phyloP scores from a whole-genome alignment of 2,888 invertebrate genomes.

The Neocrepidodera transversa region DNA sequence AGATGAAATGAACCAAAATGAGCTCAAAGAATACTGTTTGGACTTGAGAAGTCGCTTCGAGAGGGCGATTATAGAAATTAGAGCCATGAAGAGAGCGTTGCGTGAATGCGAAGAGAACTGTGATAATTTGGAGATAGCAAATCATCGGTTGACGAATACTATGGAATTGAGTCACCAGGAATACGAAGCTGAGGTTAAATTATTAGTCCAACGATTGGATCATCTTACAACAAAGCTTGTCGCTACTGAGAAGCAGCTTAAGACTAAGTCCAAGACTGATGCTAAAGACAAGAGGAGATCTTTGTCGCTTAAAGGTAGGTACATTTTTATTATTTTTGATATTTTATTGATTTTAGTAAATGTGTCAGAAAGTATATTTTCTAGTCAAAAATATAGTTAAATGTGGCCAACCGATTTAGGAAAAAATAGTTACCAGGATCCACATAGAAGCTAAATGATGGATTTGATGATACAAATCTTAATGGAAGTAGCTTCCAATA shows the following conservation, averaged over 20 bases:
- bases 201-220: constrained; percentile 84
- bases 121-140: constrained; percentile 81
- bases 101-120: constrained; percentile 81
- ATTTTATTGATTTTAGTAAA: no score
- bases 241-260: constrained; percentile 81
- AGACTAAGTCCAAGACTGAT: constrained; percentile 82
- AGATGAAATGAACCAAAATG: constrained; percentile 75
- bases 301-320: constrained; percentile 76
- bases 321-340: neutral
- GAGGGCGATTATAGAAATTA: constrained; percentile 83
- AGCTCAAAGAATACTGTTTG: constrained; percentile 80
- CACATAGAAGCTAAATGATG: neutral
- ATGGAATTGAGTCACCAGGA: constrained; percentile 70
- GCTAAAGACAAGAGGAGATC: constrained; percentile 81
- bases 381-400: neutral
- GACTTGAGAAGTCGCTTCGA: constrained; percentile 80
- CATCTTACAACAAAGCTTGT: constrained; percentile 83
- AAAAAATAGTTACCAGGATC: neutral
- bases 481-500: neutral
- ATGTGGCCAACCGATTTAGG: neutral
- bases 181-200: constrained; percentile 74
- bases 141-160: constrained; percentile 76
- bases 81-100: constrained; percentile 81
- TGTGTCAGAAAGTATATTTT: neutral
- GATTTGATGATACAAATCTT: neutral